Percentiles rank a stretch among this genome's conserved stretches.
Evolutionary conservation across 2,113 vertebrate genomes (phyloP).

Genomic region (Sula dactylatra): DNA sequence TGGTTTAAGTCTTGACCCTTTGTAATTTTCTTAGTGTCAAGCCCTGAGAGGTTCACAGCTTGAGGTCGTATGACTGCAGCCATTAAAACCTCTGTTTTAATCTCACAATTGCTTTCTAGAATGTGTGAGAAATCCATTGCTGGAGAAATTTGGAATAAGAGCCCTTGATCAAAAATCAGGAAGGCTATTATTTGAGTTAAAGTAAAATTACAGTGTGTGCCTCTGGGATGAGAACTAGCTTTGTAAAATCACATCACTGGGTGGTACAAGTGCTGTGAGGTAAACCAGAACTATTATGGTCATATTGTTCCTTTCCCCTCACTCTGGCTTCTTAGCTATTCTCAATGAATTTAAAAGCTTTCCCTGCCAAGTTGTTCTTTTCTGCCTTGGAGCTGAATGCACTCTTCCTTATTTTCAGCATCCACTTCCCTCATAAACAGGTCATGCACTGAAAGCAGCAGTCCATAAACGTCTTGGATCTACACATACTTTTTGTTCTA

Average conservation of each 20-base stretch:
- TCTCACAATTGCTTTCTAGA: background rate
- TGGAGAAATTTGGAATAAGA: background rate
- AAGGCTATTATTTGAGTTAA: background rate
- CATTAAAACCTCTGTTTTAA: background rate
- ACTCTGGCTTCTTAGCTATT: background rate
- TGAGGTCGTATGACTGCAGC: background rate
- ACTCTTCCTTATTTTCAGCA: background rate
- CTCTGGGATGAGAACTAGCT: background rate
- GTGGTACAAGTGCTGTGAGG: background rate
- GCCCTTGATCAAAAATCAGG: background rate
- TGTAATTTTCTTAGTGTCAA: background rate
- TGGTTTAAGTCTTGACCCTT: background rate
- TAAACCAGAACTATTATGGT: background rate
- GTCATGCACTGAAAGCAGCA: background rate
- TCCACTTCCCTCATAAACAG: background rate
- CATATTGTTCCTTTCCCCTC: background rate
- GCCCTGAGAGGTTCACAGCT: background rate
- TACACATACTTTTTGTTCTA: background rate
- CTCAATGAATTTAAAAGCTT: background rate
- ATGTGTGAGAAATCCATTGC: background rate
- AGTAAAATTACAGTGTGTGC: background rate
- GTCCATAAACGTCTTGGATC: background rate
- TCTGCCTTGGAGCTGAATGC: background rate
- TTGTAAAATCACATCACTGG: background rate
- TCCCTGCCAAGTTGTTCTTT: background rate